phyloP scores from a whole-genome alignment of 1,140 invertebrate genomes.

The Apolygus lucorum region DNA sequence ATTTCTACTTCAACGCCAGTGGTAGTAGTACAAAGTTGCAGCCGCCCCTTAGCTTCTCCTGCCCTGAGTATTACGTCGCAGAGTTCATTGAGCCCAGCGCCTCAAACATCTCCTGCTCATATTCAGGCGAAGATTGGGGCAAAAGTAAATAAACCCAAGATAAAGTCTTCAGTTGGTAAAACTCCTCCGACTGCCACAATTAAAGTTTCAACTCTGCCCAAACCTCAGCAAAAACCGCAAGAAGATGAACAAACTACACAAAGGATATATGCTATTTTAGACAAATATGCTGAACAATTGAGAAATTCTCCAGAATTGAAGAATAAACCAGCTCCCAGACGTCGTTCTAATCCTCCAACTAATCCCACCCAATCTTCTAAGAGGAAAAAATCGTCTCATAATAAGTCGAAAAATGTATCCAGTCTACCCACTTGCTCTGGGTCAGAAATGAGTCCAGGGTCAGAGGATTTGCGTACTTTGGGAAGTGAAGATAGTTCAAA shows the following conservation, averaged over 20 bases:
- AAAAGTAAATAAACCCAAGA: constrained; percentile 36
- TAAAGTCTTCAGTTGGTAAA: constrained; percentile 43
- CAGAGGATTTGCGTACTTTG: constrained; percentile 33
- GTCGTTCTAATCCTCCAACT: constrained; percentile 61
- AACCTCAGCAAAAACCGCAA: constrained; percentile 63
- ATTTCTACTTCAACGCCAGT: constrained; percentile 46
- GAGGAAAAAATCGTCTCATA: constrained; percentile 57
- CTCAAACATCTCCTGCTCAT: constrained; percentile 31
- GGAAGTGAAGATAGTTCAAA: constrained; percentile 36
- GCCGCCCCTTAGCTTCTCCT: constrained; percentile 50
- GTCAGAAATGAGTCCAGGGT: constrained; percentile 35
- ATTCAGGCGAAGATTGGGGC: constrained; percentile 33
- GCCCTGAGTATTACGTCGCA: constrained; percentile 51
- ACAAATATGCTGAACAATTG: constrained; percentile 69
- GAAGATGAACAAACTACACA: constrained; percentile 74
- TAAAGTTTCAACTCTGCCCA: constrained; percentile 55
- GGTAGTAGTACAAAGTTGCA: constrained; percentile 51
- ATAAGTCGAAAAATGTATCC: constrained; percentile 46
- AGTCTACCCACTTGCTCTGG: constrained; percentile 40
- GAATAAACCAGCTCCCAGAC: constrained; percentile 66
- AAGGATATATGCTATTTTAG: constrained; percentile 67
- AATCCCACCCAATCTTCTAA: constrained; percentile 61
- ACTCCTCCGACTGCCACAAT: constrained; percentile 45
- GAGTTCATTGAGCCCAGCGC: constrained; percentile 48
- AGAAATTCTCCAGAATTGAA: constrained; percentile 68